phyloP scores from a whole-genome alignment of 1,140 invertebrate species.

The Argopecten irradians region DNA sequence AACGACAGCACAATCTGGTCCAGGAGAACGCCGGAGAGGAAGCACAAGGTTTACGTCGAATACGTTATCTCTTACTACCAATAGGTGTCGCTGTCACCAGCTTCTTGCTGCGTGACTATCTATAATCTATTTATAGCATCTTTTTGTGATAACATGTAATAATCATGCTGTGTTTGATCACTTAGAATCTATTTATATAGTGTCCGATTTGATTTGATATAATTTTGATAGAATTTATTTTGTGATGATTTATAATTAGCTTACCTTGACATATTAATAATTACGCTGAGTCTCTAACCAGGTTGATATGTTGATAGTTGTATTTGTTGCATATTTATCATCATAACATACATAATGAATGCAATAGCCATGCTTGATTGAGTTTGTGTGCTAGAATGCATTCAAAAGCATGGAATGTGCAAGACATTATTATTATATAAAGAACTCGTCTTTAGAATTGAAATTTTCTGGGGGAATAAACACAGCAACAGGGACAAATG shows the following conservation, averaged over 20 bases:
- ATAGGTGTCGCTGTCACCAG: constrained; percentile 65
- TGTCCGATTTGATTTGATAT: background rate
- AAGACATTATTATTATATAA: background rate
- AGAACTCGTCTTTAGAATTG: background rate
- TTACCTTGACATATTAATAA: background rate
- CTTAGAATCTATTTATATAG: background rate
- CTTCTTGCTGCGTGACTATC: constrained; percentile 58
- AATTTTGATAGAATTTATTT: constrained; percentile 24
- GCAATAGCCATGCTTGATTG: background rate
- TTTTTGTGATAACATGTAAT: background rate
- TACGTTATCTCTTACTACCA: constrained; percentile 60
- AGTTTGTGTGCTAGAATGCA: background rate
- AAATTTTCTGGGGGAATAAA: background rate
- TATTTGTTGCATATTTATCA: background rate
- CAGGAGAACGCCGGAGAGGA: constrained; percentile 68
- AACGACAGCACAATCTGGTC: constrained; percentile 64
- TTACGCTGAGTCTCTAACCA: background rate
- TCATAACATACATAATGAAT: background rate
- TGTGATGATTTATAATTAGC: background rate
- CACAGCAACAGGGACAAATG: background rate
- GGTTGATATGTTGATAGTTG: background rate
- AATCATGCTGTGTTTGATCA: background rate
- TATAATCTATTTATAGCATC: background rate
- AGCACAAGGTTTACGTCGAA: constrained; percentile 68
- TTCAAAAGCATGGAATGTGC: background rate